Percentiles rank a stretch among this genome's conserved stretches.
These are phyloP conservation scores for Ptychobarbus kaznakovi DNA, from an alignment of 2,797 vertebrate genomes.

Conservation along the genomic window DNA sequence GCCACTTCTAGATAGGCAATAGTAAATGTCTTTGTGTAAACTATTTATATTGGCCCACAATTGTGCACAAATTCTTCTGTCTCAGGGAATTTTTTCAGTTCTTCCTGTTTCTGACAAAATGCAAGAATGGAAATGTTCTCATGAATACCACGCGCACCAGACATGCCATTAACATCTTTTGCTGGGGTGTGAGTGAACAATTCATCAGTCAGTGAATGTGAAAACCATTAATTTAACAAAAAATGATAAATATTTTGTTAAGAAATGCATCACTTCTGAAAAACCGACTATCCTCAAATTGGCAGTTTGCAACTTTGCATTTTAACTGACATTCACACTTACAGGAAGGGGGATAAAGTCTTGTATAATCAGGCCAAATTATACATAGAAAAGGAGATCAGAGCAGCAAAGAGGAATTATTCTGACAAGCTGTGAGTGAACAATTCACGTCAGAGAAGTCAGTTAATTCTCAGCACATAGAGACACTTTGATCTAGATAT, in stretches of 20 bases:
- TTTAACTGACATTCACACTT: no score
- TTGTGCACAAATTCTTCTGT: conserved; percentile 9
- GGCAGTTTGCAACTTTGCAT: not conserved
- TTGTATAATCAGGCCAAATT: no score
- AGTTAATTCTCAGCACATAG: no score
- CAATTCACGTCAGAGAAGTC: no score
- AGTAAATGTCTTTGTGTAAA: conserved; percentile 37
- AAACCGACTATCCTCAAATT: not conserved
- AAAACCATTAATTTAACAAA: not conserved
- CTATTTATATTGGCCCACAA: conserved; percentile 43
- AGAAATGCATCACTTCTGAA: not conserved
- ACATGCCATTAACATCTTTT: conserved; percentile 7
- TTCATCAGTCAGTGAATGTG: conserved; percentile 11
- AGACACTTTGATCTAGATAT: no score
- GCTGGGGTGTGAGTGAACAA: not conserved
- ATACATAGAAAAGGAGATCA: no score
- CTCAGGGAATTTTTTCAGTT: not conserved
- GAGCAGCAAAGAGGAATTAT: no score
- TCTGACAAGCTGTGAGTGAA: no score
- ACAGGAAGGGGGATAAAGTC: no score
- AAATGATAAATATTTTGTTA: not conserved
- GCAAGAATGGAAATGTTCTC: not conserved
- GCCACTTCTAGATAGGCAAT: conserved; percentile 31
- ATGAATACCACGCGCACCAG: conserved; percentile 23
- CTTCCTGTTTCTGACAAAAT: conserved; percentile 33